phyloP scores from a whole-genome alignment of 2,113 vertebrate genomes.

The Carettochelys insculpta region DNA sequence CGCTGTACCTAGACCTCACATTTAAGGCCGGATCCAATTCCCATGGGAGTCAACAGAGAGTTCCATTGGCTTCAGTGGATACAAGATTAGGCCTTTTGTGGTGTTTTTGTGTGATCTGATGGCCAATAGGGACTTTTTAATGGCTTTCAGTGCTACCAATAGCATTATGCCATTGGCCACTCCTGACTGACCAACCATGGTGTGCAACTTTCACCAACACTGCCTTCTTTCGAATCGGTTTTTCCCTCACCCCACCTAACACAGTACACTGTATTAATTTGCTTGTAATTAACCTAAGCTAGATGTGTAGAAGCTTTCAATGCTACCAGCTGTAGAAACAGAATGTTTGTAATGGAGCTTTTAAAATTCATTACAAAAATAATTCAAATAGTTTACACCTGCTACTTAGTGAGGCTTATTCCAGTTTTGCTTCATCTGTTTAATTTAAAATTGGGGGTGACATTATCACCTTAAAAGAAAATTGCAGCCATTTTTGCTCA shows the following conservation, averaged over 20 bases:
- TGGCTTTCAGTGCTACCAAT: background rate
- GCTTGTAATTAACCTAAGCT: constrained; percentile 8
- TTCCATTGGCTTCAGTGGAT: background rate
- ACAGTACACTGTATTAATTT: constrained; percentile 16
- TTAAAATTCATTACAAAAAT: background rate
- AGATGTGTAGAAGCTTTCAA: constrained; percentile 6
- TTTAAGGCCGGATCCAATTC: background rate
- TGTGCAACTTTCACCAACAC: background rate
- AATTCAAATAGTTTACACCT: constrained; percentile 33
- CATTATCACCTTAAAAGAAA: background rate
- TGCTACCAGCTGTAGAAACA: background rate
- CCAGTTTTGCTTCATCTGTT: background rate
- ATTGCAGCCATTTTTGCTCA: background rate
- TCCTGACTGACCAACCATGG: background rate
- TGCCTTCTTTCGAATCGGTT: background rate
- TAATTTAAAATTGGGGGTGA: background rate
- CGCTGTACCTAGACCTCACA: background rate
- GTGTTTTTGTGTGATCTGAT: accelerated
- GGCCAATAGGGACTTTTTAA: accelerated
- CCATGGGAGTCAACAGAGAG: background rate
- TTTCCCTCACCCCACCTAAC: background rate
- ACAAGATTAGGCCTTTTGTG: background rate
- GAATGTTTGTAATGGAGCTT: background rate
- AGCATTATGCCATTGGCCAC: background rate
- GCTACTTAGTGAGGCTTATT: background rate